Percentiles rank a stretch among this genome's conserved stretches.
These are phyloP conservation scores for Jaculus jaculus DNA, from an alignment of 2,113 vertebrate genomes.

Conservation along the genomic window DNA sequence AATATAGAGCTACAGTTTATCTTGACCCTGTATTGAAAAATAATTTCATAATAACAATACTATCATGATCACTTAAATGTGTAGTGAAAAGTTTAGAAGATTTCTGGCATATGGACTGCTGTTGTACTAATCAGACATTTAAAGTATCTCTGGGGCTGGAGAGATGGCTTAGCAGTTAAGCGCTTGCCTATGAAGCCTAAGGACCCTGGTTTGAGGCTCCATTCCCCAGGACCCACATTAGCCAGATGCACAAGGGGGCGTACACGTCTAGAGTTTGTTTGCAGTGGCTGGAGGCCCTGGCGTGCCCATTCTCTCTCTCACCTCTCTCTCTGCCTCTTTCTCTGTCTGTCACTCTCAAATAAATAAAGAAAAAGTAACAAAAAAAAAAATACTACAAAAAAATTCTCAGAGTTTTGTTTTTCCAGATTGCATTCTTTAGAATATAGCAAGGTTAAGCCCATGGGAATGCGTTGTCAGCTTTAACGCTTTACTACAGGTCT, in stretches of 20 bases:
- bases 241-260: no score
- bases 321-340: no score
- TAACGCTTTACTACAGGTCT: not conserved
- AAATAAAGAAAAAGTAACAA: no score
- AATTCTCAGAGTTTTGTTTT: not conserved
- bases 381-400: no score
- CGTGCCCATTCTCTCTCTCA: no score
- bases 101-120: not conserved
- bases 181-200: no score
- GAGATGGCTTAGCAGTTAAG: no score
- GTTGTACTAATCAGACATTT: not conserved
- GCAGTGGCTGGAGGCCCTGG: no score
- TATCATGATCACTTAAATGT: not conserved
- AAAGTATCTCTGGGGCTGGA: not conserved
- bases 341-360: no score
- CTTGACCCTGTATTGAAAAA: not conserved
- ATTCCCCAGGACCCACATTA: no score
- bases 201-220: no score
- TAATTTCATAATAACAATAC: not conserved
- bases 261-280: no score
- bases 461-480: not conserved
- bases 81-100: not conserved
- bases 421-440: not conserved
- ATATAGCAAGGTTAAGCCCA: not conserved
- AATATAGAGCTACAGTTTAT: not conserved